Evolutionary conservation across 2,113 vertebrate genomes (phyloP), one percentile per base, ranked within the genome.

Genomic region (Xiphorhynchus elegans): DNA sequence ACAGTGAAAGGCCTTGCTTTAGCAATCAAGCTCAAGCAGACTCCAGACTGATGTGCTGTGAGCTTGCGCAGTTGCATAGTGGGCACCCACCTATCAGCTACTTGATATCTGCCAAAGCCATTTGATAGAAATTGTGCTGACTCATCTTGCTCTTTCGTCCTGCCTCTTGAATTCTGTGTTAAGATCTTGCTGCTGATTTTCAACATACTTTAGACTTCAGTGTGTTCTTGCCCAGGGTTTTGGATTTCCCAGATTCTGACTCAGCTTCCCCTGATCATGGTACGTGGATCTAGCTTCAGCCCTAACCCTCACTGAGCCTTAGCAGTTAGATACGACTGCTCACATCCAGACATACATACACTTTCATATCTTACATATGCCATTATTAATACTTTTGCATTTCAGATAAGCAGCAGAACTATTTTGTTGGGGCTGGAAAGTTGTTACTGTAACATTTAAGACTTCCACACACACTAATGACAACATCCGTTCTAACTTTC

Each of bases 51-150:
- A 67, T 16, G 37, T 17, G 6, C 23, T 68, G 52, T 68, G 70
- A 86, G n/a, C 17, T 73, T 39, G 13, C 2, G 0, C 4, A 42
- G 20, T 19, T 39, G 11, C 2, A 0, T 4, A 42, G 20, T 19
- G 44, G 15, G 10, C 23, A 29, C 8, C 2, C 42, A 46, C 18
- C 17, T 24, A 4, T 39, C 20, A 47, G 25, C 23, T 84, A 7
- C 50, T 46, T 49, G 20, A 63, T 20, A 40, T 60, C 56, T 55
- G 21, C 79, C 62, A 93, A 66, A 74, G 31, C 8, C 9, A 18
- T 92, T 64, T 4, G 2, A 46, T 10, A 69, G 49, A 79, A 68
- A 12, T 8, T 64, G 24, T 33, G 28, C 26, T 92, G 85, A 18
- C 26, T 87, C 53, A 60, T 68, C 39, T 55, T 67, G 5, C 9